These are phyloP conservation scores for Tetragnatha montana DNA, from an alignment of 2,888 invertebrate species.

Conservation along the genomic window DNA sequence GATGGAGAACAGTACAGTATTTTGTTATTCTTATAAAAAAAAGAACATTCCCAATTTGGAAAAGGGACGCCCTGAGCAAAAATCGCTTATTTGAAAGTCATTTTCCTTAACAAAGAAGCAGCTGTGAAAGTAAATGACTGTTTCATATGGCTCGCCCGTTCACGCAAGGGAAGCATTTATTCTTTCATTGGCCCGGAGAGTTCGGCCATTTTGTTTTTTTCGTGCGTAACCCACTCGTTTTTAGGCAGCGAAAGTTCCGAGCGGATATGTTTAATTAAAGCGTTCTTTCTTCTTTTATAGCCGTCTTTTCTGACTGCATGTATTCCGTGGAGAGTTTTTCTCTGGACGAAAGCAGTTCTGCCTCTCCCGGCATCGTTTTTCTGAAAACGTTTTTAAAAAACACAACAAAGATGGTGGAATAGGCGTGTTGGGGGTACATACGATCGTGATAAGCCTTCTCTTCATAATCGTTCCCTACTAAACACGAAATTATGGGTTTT, in stretches of 20 bases:
- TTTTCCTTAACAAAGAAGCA: slow-evolving; percentile 50
- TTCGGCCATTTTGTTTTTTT: slow-evolving; percentile 22
- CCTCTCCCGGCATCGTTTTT: neutral
- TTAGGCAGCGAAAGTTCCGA: slow-evolving; percentile 6
- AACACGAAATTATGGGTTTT: slow-evolving; percentile 30
- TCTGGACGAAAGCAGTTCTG: neutral
- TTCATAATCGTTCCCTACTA: neutral
- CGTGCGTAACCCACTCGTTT: neutral
- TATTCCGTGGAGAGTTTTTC: slow-evolving; percentile 14
- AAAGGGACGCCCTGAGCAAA: slow-evolving; percentile 25
- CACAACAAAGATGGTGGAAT: neutral
- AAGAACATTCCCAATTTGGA: neutral
- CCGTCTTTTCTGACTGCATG: slow-evolving; percentile 15
- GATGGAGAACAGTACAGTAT: neutral
- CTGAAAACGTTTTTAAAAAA: neutral
- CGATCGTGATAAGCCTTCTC: slow-evolving; percentile 20
- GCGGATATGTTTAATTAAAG: slow-evolving; percentile 58
- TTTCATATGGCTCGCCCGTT: slow-evolving; percentile 24
- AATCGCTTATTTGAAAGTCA: slow-evolving; percentile 49
- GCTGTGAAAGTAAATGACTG: slow-evolving; percentile 40
- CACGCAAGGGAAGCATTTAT: slow-evolving; percentile 51
- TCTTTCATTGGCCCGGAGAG: slow-evolving; percentile 41
- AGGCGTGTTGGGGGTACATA: neutral
- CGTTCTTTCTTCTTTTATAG: slow-evolving; percentile 18
- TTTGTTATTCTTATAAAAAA: slow-evolving; percentile 1